Evolutionary conservation across 2,888 invertebrate species (phyloP), one percentile per base, ranked within the genome.

Genomic region (Panopea generosa): DNA sequence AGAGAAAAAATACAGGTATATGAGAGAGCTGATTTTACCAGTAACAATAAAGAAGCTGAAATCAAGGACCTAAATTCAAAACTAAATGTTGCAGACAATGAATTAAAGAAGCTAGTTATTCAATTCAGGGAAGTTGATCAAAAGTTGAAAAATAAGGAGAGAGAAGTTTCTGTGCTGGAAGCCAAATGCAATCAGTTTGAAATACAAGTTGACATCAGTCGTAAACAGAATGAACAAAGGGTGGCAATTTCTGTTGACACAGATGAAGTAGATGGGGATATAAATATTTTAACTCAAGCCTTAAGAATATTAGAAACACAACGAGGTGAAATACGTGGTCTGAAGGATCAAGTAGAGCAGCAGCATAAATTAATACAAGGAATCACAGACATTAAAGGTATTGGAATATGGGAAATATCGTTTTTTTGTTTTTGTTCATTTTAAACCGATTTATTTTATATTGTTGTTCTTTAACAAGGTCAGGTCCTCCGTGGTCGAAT

Each of bases 201-300:
- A 33, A 80, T 80, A 29, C 70, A 76, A 43, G 63, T 59, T 20
- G 69, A 76, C 18, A 80, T 80, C 2, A 53, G 38, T n/a, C 57
- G 57, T 29, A 56, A 62, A 38, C 63, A 63, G 20, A 60, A 50
- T 18, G 7, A 11, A 3, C 20, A 18, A 20, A 26, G 26, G 16
- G 40, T 16, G 38, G 22, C 24, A n/a, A n/a, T n/a, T n/a, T n/a
- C n/a, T 40, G 67, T 59, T 7, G 59, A 69, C 20, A n/a, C 50
- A 11, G 78, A 78, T 50, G 78, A 74, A 29, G 66, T 70, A 2
- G 75, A 80, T 68, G 79, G 71, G 22, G 79, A 72, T 27, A 66
- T 33, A 14, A 69, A 55, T 53, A 43, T 61, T 20, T 45, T 80
- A 43, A 47, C 57, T 14, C 55, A 68, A 47, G 70, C 76, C n/a